Conservation (phyloP, 2,888 invertebrate genomes). For the Dasypogon diadema region DNA sequence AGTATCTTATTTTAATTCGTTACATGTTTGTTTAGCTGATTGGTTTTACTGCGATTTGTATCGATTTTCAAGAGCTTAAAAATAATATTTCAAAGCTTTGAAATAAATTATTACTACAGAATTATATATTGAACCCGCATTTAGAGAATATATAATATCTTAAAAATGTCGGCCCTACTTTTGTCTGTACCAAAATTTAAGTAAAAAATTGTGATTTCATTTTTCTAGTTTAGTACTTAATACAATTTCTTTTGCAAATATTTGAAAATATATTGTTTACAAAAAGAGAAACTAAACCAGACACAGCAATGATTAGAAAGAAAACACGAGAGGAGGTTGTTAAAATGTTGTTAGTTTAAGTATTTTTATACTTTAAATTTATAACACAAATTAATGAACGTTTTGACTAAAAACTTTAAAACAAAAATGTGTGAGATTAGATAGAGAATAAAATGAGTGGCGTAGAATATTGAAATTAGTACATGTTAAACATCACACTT, state of each 20-base stretch:
- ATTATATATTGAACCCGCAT: no score
- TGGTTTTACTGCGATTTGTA: no score
- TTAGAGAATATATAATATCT: no score
- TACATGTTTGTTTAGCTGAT: no score
- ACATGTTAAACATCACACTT: constrained; percentile 43
- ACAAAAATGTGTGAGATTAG: constrained; percentile 15
- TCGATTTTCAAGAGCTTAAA: no score
- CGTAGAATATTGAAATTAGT: constrained; percentile 23
- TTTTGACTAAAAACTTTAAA: background rate
- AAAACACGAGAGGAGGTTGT: constrained; percentile 39
- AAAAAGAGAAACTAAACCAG: constrained; percentile 26
- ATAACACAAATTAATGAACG: background rate
- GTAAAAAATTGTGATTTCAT: background rate
- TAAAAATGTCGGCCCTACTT: no score
- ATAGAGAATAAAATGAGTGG: constrained; percentile 23
- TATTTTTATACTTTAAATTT: constrained; percentile 22
- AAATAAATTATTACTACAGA: no score
- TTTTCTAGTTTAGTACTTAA: constrained; percentile 33
- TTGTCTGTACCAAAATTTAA: constrained; percentile 34
- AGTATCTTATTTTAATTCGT: no score
- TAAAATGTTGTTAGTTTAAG: constrained; percentile 27
- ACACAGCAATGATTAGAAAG: constrained; percentile 7
- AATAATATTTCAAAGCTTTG: no score
- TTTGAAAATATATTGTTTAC: constrained; percentile 16
- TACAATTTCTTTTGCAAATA: background rate